Evolutionary conservation across 1,140 invertebrate species (phyloP), one percentile per base, ranked within the genome.

Genomic region (Drosophila ficusphila): DNA sequence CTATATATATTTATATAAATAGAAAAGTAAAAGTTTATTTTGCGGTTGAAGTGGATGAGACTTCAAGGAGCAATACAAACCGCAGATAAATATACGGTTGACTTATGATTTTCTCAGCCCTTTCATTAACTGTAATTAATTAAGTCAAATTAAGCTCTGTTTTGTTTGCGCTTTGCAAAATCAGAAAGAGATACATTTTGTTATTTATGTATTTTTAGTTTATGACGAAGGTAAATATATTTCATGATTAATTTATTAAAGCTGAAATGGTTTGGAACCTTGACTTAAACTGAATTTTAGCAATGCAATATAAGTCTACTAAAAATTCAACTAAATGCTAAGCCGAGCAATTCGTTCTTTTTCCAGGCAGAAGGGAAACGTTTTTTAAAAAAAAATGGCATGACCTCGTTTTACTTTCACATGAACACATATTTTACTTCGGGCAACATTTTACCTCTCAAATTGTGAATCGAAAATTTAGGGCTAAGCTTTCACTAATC

Each of bases 401-500:
- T 53, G 51, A 39, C 51, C 51, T 41, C 36, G 11, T 36, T 64
- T 64, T 46, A 42, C 53, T 27, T 36, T 18, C 39, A 16, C 54
- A 60, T 38, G 39, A 29, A n/a, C 60, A 61, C 27, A 42, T 47
- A 39, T 21, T 14, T 41, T 21, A 23, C 42, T 25, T 25, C 3
- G 4, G 33, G 19, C 57, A n/a, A 51, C 19, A 14, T 64, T 65
- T 65, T 29, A 27, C 57, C 34, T 41, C 41, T 67, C 44, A 34
- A 67, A 67, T 52, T 31, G 36, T 51, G 29, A 18, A 14, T 33
- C 21, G 29, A 42, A 52, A 67, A 29, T 67, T 34, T 52, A 65
- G 39, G 60, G 21, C 27, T 21, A n/a, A 27, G 27, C 36, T 51
- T 4, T 9, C 8, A 19, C 38, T 44, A 36, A 61, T 29, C 34